Evolutionary conservation across 2,888 invertebrate genomes (phyloP).

Genomic region (Drosophila cyrtoloma): DNA sequence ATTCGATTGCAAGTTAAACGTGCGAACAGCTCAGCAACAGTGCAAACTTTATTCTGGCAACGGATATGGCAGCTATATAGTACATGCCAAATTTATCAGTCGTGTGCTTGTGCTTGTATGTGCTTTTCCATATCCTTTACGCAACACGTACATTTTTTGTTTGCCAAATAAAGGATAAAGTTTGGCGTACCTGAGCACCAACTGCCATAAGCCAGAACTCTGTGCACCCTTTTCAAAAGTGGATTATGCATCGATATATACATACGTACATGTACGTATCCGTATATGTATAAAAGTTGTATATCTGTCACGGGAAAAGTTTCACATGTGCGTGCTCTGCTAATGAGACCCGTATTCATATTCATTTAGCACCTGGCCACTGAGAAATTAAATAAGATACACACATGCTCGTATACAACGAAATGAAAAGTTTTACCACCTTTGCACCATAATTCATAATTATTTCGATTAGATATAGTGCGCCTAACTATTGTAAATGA

Average conservation of each 20-base stretch:
- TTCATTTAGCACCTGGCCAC: conserved; percentile 63
- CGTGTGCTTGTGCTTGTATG: conserved; percentile 4
- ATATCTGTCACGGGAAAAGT: conserved; percentile 53
- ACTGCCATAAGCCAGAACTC: background rate
- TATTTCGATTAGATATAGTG: conserved; percentile 36
- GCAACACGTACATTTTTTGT: conserved; percentile 68
- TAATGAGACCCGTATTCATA: conserved; percentile 74
- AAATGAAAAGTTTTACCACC: conserved; percentile 16
- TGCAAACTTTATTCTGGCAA: conserved; percentile 58
- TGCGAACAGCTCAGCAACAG: conserved; percentile 66
- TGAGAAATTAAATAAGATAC: conserved; percentile 53
- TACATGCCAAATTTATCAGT: conserved; percentile 16
- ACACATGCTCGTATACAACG: conserved; percentile 25
- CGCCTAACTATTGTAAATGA: conserved; percentile 17
- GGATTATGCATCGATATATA: conserved; percentile 69
- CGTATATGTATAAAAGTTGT: conserved; percentile 7
- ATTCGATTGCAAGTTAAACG: conserved; percentile 82
- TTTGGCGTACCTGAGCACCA: conserved; percentile 50
- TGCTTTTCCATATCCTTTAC: conserved; percentile 34
- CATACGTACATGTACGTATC: background rate
- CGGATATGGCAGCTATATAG: conserved; percentile 28
- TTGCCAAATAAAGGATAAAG: conserved; percentile 69
- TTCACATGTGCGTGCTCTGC: conserved; percentile 64
- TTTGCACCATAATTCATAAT: conserved; percentile 39
- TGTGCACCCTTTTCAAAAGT: conserved; percentile 60